Conservation (phyloP, 1,140 invertebrate genomes). For the Stegodyphus dumicola region DNA sequence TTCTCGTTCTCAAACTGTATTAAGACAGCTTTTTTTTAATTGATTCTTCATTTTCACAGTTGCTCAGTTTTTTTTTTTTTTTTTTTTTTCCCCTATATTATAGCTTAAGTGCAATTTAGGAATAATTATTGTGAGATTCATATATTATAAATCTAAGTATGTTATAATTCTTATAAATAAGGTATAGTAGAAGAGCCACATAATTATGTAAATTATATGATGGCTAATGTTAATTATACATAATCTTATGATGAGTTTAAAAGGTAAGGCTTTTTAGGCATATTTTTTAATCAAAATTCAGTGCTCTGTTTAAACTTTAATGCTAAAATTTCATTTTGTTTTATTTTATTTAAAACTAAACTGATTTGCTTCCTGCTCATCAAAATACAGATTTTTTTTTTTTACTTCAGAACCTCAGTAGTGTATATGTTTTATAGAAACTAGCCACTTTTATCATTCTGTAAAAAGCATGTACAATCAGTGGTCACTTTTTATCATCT, state of each 20-base stretch:
- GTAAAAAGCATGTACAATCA: constrained; percentile 58
- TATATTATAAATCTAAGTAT: too few relatives aligned
- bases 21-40: too few relatives aligned
- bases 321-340: neutral
- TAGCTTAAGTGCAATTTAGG: neutral
- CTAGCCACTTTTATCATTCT: constrained; percentile 45
- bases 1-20: too few relatives aligned
- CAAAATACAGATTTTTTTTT: neutral
- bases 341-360: neutral
- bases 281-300: neutral
- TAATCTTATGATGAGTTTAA: neutral
- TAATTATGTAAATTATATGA: too few relatives aligned
- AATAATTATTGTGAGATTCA: too few relatives aligned
- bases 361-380: too few relatives aligned
- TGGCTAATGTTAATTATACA: too few relatives aligned
- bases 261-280: neutral
- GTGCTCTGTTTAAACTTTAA: neutral
- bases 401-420: neutral
- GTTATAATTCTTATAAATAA: too few relatives aligned
- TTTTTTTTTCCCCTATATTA: neutral
- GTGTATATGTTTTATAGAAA: neutral
- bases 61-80: neutral
- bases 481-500: constrained; percentile 43
- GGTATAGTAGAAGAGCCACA: too few relatives aligned
- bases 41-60: too few relatives aligned